phyloP scores from a whole-genome alignment of 2,888 invertebrate species.

The Eupithecia tripunctaria region DNA sequence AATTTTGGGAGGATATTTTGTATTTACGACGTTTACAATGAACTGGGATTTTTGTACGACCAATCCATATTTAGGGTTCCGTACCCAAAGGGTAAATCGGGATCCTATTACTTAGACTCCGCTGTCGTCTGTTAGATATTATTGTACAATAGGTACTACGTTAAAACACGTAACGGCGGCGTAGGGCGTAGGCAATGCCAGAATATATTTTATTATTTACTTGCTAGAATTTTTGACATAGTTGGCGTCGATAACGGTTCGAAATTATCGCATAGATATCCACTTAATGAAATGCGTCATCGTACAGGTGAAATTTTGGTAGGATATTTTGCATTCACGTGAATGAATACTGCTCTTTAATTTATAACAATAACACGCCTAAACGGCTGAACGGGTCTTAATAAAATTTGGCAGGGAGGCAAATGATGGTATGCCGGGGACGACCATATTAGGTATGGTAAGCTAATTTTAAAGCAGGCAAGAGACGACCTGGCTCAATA shows the following conservation, averaged over 20 bases:
- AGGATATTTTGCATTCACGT: not conserved
- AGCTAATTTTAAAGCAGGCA: not conserved
- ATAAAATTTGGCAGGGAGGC: not conserved
- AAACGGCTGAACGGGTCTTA: not conserved
- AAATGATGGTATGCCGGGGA: not conserved
- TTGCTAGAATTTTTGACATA: not conserved
- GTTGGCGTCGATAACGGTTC: conserved; percentile 6
- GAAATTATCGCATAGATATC: not conserved
- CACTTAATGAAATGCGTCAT: conserved; percentile 4
- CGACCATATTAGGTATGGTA: no score
- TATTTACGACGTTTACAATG: no score
- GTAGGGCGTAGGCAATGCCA: not conserved
- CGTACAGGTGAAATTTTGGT: not conserved
- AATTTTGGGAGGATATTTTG: not conserved
- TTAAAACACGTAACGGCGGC: not conserved
- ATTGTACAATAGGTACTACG: conserved; percentile 1
- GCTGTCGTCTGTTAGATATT: no score
- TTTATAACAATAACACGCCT: no score
- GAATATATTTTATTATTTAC: conserved; percentile 4
- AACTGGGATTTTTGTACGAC: no score
- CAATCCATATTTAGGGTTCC: no score
- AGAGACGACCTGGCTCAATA: not conserved
- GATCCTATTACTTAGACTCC: no score
- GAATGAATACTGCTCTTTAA: not conserved
- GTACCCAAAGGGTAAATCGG: no score